Base-by-base conservation (phyloP, 2,113 vertebrate species). In the Anguilla japonica region DNA sequence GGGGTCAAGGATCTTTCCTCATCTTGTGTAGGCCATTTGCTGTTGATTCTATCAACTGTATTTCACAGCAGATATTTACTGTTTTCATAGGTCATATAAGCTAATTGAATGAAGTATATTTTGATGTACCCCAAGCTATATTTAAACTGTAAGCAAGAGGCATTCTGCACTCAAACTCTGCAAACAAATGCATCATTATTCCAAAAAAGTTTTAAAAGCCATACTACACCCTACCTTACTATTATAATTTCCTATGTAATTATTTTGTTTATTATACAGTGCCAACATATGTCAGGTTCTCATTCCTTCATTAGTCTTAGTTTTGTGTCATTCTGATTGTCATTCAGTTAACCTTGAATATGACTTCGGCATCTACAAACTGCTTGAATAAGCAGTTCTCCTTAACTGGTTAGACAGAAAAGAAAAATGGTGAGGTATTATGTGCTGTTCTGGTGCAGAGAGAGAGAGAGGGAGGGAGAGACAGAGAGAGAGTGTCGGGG, bases 381-480 rank as follows among this genome's bases (percentile, higher is more conserved):
- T 75, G 71, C 71, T 75, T 75, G 71, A 75, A 34, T 75, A 75
- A 75, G 71, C 71, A 75, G 11, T 75, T 75, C 26, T 75, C n/a
- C 71, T 3, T 75, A 75, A 75, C 71, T 75, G n/a, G 71, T 75
- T 75, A 34, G 11, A 34, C 71, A 29, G 71, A n/a, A 34, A 75
- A 75, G 71, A 75, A 34, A 75, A n/a, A 75, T 13, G 2, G 71
- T 29, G 71, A 75, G n/a, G 71, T 75, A 26, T 11, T 75, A 5
- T 71, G 8, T 81, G 79, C 79, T 41, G 34, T 20, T 81, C 79
- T 81, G 15, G 39, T 81, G 41, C 15, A 81, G 41, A 82, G 81
- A 40, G 53, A 83, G 26, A 83, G 82, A 40, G 50, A 83, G 53
- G 39, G 82, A 60, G 81, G 56, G 43, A 29, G 46, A 82, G 81